These are phyloP conservation scores for Protaetia brevitarsis DNA, from an alignment of 1,140 invertebrate genomes.

Conservation along the genomic window DNA sequence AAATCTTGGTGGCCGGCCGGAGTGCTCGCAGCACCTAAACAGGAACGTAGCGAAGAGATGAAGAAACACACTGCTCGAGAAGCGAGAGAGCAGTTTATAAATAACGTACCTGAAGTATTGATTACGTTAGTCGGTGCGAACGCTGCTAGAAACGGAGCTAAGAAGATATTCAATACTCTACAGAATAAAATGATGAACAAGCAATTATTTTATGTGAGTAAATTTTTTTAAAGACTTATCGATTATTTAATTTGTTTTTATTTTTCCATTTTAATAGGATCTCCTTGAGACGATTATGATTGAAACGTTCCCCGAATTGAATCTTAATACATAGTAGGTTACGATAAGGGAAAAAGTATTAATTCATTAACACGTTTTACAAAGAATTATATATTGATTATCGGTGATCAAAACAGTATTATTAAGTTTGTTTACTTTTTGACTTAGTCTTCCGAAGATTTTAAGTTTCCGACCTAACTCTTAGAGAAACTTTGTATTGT, in stretches of 20 bases:
- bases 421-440: no score
- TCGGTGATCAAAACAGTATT: no score
- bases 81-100: slow-evolving; percentile 65
- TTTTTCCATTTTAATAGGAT: slow-evolving; percentile 62
- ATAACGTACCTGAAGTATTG: slow-evolving; percentile 74
- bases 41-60: slow-evolving; percentile 64
- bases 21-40: slow-evolving; percentile 55
- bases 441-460: no score
- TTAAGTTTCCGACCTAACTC: no score
- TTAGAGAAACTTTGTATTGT: no score
- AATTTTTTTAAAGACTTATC: slow-evolving; percentile 23
- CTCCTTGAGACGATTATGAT: slow-evolving; percentile 69
- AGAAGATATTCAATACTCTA: slow-evolving; percentile 83
- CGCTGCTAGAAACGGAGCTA: slow-evolving; percentile 77
- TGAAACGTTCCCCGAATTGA: slow-evolving; percentile 68
- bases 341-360: neutral
- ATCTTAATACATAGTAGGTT: neutral
- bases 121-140: slow-evolving; percentile 81
- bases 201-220: slow-evolving; percentile 86
- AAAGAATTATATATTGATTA: no score
- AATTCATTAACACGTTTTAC: no score
- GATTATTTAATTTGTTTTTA: slow-evolving; percentile 11
- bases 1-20: slow-evolving; percentile 89
- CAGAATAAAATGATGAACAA: slow-evolving; percentile 86
- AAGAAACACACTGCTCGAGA: slow-evolving; percentile 64